These are phyloP conservation scores for Euphonia xanthogaster DNA, from an alignment of 2,797 vertebrate species.

Conservation along the genomic window DNA sequence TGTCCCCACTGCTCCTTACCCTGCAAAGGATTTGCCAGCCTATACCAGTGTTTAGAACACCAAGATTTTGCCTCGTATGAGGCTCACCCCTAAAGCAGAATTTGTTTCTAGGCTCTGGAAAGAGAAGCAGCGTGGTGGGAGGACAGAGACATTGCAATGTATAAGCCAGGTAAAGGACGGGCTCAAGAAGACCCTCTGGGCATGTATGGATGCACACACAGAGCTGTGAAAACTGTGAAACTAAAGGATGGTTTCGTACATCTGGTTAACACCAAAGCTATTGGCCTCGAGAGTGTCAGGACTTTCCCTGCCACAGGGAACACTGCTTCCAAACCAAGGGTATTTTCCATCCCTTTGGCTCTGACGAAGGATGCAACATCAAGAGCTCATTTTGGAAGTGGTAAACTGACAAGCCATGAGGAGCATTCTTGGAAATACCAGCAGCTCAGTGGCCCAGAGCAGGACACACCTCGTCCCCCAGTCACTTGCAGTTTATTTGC, in stretches of 20 bases:
- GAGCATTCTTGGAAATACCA: background rate
- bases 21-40: background rate
- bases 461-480: background rate
- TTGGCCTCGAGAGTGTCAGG: background rate
- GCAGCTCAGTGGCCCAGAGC: background rate
- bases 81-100: background rate
- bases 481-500: background rate
- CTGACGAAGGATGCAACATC: background rate
- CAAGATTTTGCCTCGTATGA: background rate
- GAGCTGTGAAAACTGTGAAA: background rate
- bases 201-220: rapidly evolving
- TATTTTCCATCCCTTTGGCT: background rate
- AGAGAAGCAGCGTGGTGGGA: background rate
- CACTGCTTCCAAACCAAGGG: background rate
- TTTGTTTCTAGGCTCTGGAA: background rate
- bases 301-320: background rate
- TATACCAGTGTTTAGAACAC: background rate
- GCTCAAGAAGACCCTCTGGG: background rate
- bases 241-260: background rate
- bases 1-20: background rate
- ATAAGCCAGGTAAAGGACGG: background rate
- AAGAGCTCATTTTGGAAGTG: background rate
- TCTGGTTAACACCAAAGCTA: background rate
- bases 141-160: background rate
- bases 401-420: background rate